A percentile compares a stretch with the other conserved stretches of the same genome.
phyloP scores from a whole-genome alignment of 2,888 invertebrate species.

The Chalcosyrphus nemorum region DNA sequence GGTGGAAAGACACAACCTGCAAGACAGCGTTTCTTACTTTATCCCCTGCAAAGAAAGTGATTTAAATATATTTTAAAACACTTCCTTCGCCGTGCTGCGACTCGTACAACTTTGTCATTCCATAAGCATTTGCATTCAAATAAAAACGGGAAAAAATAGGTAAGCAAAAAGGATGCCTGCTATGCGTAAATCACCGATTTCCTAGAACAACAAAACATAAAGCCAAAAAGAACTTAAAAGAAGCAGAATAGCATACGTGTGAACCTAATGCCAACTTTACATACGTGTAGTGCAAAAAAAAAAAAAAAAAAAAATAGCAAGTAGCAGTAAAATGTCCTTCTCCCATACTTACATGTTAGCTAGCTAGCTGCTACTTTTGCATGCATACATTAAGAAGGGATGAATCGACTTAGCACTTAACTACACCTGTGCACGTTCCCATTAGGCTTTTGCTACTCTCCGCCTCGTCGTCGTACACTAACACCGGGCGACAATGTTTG shows the following conservation, averaged over 20 bases:
- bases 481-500: conserved; percentile 63
- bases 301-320: too few species aligned
- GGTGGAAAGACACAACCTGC: too few species aligned
- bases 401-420: conserved; percentile 77
- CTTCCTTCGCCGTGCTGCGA: not conserved
- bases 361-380: conserved; percentile 20
- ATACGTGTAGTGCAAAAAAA: conserved; percentile 50
- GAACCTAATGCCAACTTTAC: conserved; percentile 59
- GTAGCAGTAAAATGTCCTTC: too few species aligned
- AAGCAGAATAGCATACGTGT: conserved; percentile 10
- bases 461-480: too few species aligned
- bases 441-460: conserved; percentile 75
- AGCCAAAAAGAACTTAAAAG: conserved; percentile 8
- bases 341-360: not conserved
- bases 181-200: conserved; percentile 33
- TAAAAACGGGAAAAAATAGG: too few species aligned
- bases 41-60: not conserved
- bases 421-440: conserved; percentile 79
- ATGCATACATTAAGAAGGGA: conserved; percentile 69
- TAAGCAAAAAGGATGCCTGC: not conserved
- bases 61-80: not conserved
- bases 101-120: not conserved
- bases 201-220: conserved; percentile 7
- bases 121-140: conserved; percentile 15
- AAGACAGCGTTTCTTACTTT: not conserved